phyloP scores from a whole-genome alignment of 2,888 invertebrate species.

The Esperia sulphurella region DNA sequence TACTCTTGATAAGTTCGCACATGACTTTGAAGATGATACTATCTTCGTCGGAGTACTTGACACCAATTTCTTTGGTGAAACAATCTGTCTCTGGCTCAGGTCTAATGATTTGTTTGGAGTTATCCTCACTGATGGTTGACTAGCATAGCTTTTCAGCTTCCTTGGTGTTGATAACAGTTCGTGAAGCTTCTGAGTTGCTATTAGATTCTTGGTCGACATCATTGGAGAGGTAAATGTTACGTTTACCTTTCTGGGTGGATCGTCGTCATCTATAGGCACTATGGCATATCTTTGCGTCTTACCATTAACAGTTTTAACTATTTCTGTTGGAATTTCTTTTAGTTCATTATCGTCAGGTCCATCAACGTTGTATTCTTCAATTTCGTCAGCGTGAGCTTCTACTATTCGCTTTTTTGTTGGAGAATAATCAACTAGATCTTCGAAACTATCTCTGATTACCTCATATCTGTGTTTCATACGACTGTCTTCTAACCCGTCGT shows the following conservation, averaged over 20 bases:
- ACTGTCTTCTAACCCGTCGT: constrained; percentile 55
- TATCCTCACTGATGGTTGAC: constrained; percentile 73
- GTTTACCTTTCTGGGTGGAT: constrained; percentile 53
- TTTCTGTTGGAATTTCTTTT: constrained; percentile 79
- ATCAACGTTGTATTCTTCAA: constrained; percentile 78
- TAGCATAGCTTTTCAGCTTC: constrained; percentile 74
- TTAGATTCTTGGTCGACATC: constrained; percentile 80
- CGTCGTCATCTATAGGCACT: constrained; percentile 78
- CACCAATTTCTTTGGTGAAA: constrained; percentile 47
- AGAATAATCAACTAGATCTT: constrained; percentile 60
- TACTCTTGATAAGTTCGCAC: constrained; percentile 57
- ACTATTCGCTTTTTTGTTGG: constrained; percentile 72
- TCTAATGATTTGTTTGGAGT: constrained; percentile 51
- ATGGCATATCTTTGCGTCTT: constrained; percentile 79
- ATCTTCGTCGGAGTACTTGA: constrained; percentile 65
- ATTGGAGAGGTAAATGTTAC: constrained; percentile 62
- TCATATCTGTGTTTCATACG: constrained; percentile 73
- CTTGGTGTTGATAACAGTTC: constrained; percentile 86
- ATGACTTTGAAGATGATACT: constrained; percentile 65
- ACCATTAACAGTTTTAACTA: constrained; percentile 82
- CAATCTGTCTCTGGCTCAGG: constrained; percentile 35
- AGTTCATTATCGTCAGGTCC: constrained; percentile 70
- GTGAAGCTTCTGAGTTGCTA: constrained; percentile 87
- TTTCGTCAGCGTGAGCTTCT: constrained; percentile 62
- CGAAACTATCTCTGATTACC: constrained; percentile 73